Evolutionary conservation across 1,140 invertebrate species (phyloP), one percentile per base, ranked within the genome.

Genomic region (Pseudoatta argentina): DNA sequence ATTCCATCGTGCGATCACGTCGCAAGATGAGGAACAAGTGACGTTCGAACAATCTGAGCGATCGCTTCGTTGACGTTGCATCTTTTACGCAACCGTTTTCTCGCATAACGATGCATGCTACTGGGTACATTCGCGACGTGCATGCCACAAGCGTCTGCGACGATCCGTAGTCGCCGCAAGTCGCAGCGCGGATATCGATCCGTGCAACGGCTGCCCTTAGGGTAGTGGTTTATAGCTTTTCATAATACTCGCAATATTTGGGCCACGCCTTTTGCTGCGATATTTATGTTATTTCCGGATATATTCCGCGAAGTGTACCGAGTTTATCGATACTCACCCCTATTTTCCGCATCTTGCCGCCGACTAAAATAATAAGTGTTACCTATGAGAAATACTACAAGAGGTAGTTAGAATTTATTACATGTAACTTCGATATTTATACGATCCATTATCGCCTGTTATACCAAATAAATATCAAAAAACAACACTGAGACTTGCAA

Each of bases 211-310:
- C 78, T 71, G 64, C 77, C 77, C 78, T 82, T 82, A 57, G 66
- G 81, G 81, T 85, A 75, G 39, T 89, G 61, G 76, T 89, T 89
- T 89, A 89, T 82, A 85, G 57, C 71, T 89, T 89, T 89, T 89
- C 88, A 89, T 89, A 89, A 89, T 87, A 75, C 88, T 63, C 61
- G 88, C 88, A 83, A 89, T 88, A 87, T 87, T 89, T 77, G 88
- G 85, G 39, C 61, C 21, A 76, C 87, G 85, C 44, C 69, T 89
- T 71, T 71, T 82, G 16, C 30, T 18, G 55, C 53, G 14, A 73
- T 89, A 83, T 89, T 89, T 89, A 89, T 81, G 85, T 77, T 78
- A 72, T 66, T 82, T 30, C 24, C n/a, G 24, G 61, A 57, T 53
- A 75, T 75, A 48, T 51, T 57, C 18, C 21, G 27, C 18, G 71